Evolutionary conservation across 2,888 invertebrate genomes (phyloP), one percentile per base, ranked within the genome.

Genomic region (Theristus sp.): DNA sequence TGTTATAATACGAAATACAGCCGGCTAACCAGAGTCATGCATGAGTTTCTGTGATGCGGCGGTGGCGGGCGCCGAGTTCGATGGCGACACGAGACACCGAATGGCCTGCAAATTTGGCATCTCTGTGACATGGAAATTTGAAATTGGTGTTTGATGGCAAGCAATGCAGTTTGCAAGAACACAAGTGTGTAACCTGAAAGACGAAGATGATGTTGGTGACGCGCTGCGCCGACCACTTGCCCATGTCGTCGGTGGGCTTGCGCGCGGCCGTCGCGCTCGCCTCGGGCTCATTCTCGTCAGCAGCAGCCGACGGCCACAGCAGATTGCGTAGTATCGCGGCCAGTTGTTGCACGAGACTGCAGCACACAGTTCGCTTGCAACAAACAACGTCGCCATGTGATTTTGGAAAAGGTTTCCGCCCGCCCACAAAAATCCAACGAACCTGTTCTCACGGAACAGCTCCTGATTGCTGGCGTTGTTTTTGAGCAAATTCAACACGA

Each of bases 381-480:
- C 17, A 38, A 38, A 17, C 38, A 38, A 38, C 17, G 17, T 38
- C 38, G 38, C 10, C 38, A 13, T 38, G 6, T 38, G 6, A 38
- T 6, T 38, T 6, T 17, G 38, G 17, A 38, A n/a, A n/a, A n/a
- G n/a, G 17, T 6, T 25, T 47, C 63, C 60, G 30, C 66, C 66
- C 64, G n/a, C n/a, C n/a, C n/a, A n/a, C n/a, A n/a, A n/a, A n/a
- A n/a, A n/a, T n/a, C n/a, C n/a, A 17, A 2, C 10, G 27, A 54
- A 64, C 60, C 67, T 65, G 53, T 66, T 93, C 79, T 99, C 98
- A 77, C 93, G 89, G 74, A 99, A 98, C 73, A 94, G 91, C 73
- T 90, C 93, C 66, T 96, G 96, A 77, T 99, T 99, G 68, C 91
- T 93, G 22, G 87, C 84, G 74, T 99, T 99, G 71, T 90, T 91